Evolutionary conservation across 2,888 invertebrate genomes (phyloP).

Genomic region (Eucera pruinosa): DNA sequence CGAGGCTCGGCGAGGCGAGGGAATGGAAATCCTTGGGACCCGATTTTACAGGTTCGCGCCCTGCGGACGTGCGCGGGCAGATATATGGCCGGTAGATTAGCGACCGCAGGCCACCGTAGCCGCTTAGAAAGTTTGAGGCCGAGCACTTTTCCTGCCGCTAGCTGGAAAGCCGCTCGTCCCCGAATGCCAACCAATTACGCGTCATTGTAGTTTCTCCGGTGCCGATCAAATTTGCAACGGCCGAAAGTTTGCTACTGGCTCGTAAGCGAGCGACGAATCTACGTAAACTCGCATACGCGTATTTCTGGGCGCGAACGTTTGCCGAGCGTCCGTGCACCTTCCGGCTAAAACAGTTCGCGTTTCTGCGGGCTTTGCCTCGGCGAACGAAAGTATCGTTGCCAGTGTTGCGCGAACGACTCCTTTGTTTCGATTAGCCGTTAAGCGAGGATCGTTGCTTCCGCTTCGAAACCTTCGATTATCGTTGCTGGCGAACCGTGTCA

Average conservation of each 20-base stretch:
- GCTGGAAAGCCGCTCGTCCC: slow-evolving; percentile 63
- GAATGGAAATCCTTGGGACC: background rate
- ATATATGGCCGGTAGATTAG: slow-evolving; percentile 4
- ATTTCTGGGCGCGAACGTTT: slow-evolving; percentile 1
- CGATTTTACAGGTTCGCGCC: slow-evolving; percentile 35
- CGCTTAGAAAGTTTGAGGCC: slow-evolving; percentile 77
- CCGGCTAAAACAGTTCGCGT: background rate
- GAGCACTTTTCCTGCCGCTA: slow-evolving; percentile 75
- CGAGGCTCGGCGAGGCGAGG: too few relatives aligned
- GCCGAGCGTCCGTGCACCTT: background rate
- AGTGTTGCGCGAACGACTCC: slow-evolving; percentile 60
- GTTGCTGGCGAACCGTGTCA: slow-evolving; percentile 73
- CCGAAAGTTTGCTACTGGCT: slow-evolving; percentile 19
- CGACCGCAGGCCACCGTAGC: slow-evolving; percentile 34
- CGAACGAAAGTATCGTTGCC: slow-evolving; percentile 25
- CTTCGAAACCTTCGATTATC: slow-evolving; percentile 74
- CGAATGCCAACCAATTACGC: slow-evolving; percentile 67
- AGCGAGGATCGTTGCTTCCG: slow-evolving; percentile 69
- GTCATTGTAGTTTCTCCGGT: slow-evolving; percentile 35
- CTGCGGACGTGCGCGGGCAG: background rate
- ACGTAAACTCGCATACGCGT: background rate
- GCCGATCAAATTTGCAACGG: slow-evolving; percentile 15
- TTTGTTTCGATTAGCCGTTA: slow-evolving; percentile 60
- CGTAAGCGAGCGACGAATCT: background rate
- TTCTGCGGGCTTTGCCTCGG: background rate